Percentiles rank a stretch among this genome's conserved stretches.
Conservation (phyloP, 1,140 invertebrate species). For the Drosophila setifemur region DNA sequence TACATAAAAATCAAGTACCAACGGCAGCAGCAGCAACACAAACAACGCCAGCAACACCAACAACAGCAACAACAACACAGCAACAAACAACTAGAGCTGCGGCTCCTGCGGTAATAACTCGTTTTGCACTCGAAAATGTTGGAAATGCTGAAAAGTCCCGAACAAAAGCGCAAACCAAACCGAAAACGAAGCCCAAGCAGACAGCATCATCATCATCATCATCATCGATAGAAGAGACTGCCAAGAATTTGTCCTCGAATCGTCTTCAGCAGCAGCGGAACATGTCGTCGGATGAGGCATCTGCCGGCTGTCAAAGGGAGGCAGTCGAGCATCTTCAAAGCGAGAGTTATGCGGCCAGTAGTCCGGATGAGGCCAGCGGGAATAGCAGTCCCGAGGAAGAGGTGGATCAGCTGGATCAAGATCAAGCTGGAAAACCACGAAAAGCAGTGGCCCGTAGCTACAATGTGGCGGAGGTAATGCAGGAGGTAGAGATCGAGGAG, state of each 20-base stretch:
- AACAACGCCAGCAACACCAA: slow-evolving; percentile 29
- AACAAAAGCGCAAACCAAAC: slow-evolving; percentile 40
- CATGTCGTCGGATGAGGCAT: slow-evolving; percentile 44
- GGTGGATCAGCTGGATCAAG: neutral
- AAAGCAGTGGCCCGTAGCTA: slow-evolving; percentile 82
- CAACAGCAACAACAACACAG: slow-evolving; percentile 9
- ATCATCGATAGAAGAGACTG: slow-evolving; percentile 46
- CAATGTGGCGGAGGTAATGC: slow-evolving; percentile 83
- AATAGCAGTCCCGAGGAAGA: slow-evolving; percentile 34
- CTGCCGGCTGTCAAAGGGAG: slow-evolving; percentile 3
- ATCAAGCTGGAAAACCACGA: slow-evolving; percentile 23
- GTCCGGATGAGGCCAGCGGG: slow-evolving; percentile 59
- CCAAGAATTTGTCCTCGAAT: slow-evolving; percentile 65
- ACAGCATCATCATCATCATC: no score
- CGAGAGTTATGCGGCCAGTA: slow-evolving; percentile 74
- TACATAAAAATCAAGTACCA: slow-evolving; percentile 80
- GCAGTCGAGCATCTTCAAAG: slow-evolving; percentile 43
- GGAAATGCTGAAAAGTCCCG: slow-evolving; percentile 82
- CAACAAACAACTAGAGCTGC: slow-evolving; percentile 36
- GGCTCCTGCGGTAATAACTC: slow-evolving; percentile 74
- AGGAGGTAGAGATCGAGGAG: slow-evolving; percentile 58
- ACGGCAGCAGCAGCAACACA: slow-evolving; percentile 26
- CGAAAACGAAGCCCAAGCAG: slow-evolving; percentile 48
- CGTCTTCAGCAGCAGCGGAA: slow-evolving; percentile 40
- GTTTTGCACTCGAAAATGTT: slow-evolving; percentile 82